Evolutionary conservation across 2,113 vertebrate genomes (phyloP).

Genomic region (Pluvianellus socialis): DNA sequence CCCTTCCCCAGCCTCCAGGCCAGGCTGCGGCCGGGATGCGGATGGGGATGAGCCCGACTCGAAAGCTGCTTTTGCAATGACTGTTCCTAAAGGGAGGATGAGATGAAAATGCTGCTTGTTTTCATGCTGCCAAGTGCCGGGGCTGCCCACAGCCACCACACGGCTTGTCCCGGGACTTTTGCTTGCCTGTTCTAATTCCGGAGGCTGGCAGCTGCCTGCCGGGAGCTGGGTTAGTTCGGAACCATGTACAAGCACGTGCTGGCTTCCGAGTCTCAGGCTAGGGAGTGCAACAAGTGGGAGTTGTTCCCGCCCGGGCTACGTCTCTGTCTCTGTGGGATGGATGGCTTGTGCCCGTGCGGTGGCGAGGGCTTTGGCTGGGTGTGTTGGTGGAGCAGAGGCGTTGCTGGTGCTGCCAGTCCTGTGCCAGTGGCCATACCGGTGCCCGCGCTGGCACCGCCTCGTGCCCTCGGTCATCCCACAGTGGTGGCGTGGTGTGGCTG

Average conservation of each 20-base stretch:
- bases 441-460: fast-evolving
- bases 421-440: fast-evolving
- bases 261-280: background rate
- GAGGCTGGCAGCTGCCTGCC: background rate
- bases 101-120: background rate
- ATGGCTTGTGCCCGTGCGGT: fast-evolving
- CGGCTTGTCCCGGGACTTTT: background rate
- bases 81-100: background rate
- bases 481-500: fast-evolving
- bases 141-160: background rate
- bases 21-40: background rate
- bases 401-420: background rate
- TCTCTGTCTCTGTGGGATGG: background rate
- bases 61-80: background rate
- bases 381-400: background rate
- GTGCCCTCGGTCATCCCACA: fast-evolving
- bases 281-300: constrained; percentile 23
- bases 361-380: background rate
- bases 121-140: background rate
- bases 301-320: background rate
- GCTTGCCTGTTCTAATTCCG: background rate
- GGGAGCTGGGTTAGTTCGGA: background rate
- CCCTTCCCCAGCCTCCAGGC: background rate
- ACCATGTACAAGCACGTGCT: background rate
- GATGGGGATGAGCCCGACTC: background rate